phyloP scores from a whole-genome alignment of 2,888 invertebrate genomes.

The Abrostola tripartita region DNA sequence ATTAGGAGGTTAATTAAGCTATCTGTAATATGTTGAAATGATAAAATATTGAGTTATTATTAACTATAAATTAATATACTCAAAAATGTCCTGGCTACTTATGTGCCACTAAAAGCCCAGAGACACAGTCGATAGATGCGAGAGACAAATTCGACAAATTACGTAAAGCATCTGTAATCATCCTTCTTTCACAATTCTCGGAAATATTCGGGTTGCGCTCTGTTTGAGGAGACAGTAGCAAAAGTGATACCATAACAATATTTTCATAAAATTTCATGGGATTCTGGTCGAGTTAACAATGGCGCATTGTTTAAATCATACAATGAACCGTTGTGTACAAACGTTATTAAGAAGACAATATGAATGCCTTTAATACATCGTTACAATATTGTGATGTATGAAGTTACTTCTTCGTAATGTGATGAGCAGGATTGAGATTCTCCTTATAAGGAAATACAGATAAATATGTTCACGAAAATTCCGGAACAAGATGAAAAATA shows the following conservation, averaged over 20 bases:
- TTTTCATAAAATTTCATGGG: slow-evolving; percentile 21
- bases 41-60: no score
- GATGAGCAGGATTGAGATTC: not conserved
- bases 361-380: slow-evolving; percentile 5
- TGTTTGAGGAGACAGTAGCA: not conserved
- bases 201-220: not conserved
- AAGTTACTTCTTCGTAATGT: not conserved
- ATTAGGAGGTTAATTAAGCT: no score
- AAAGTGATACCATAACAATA: slow-evolving; percentile 1
- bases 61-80: no score
- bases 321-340: slow-evolving; percentile 31
- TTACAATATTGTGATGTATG: slow-evolving; percentile 8
- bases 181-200: not conserved
- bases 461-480: no score
- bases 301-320: slow-evolving; percentile 33
- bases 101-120: no score
- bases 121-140: no score
- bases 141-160: no score
- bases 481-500: no score
- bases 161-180: not conserved
- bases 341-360: slow-evolving; percentile 37
- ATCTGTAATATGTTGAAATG: no score
- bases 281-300: slow-evolving; percentile 26
- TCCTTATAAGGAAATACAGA: not conserved
- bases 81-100: no score